Conservation (phyloP, 2,113 vertebrate genomes). For the Oreocharis arfaki region DNA sequence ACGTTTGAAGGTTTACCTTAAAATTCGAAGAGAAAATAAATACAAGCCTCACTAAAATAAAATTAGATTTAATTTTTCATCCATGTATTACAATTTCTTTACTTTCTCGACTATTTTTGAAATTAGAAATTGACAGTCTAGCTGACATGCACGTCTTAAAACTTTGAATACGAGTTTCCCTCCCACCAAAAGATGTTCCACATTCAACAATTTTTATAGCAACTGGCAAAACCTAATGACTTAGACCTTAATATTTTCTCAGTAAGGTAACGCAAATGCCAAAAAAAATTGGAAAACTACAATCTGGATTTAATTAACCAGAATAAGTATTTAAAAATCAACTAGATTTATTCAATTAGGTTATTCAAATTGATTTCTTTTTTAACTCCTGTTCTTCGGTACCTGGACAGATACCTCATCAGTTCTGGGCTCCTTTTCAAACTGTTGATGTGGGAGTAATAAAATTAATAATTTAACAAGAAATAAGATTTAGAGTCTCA, state of each 20-base stretch:
- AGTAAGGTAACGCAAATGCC: background rate
- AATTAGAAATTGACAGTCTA: background rate
- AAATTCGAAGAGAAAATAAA: background rate
- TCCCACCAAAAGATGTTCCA: background rate
- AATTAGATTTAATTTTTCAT: background rate
- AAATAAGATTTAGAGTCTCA: background rate
- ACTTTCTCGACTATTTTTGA: background rate
- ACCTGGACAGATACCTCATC: background rate
- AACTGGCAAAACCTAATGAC: background rate
- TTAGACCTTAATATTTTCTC: background rate
- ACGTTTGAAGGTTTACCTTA: background rate
- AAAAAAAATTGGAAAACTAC: background rate
- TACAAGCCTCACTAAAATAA: background rate
- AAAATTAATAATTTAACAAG: background rate
- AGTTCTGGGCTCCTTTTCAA: background rate
- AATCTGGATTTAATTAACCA: background rate
- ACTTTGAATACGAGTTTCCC: background rate
- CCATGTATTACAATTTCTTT: background rate
- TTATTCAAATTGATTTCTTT: background rate
- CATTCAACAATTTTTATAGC: background rate
- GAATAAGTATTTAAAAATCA: background rate
- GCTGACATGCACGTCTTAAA: background rate
- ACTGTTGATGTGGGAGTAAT: background rate
- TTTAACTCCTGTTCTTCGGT: background rate
- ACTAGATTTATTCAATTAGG: background rate